Percentiles rank a stretch among this genome's conserved stretches.
phyloP scores from a whole-genome alignment of 1,140 invertebrate genomes.

The Drosophila rhopaloa region DNA sequence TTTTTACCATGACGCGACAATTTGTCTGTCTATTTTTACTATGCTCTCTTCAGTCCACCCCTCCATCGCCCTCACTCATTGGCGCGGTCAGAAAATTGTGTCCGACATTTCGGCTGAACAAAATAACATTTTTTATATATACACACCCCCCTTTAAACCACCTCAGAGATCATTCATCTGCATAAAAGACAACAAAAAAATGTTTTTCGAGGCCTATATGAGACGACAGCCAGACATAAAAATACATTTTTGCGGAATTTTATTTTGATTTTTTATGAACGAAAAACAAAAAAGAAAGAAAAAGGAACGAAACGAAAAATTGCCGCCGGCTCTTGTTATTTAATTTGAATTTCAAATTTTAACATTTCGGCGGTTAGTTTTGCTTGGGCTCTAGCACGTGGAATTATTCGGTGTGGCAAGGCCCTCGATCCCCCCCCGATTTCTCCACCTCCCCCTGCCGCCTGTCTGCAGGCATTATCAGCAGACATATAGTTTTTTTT shows the following conservation, averaged over 20 bases:
- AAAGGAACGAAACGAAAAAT: slow-evolving; percentile 11
- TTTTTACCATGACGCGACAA: slow-evolving; percentile 73
- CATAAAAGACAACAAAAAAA: slow-evolving; percentile 15
- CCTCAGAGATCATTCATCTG: slow-evolving; percentile 49
- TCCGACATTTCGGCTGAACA: slow-evolving; percentile 43
- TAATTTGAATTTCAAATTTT: slow-evolving; percentile 69
- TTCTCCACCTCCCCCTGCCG: slow-evolving; percentile 4
- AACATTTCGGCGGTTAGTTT: slow-evolving; percentile 32
- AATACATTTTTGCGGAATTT: slow-evolving; percentile 66
- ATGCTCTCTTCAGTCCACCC: background rate
- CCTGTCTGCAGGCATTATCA: slow-evolving; percentile 47
- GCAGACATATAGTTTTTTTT: slow-evolving; percentile 24
- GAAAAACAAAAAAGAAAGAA: slow-evolving; percentile 17
- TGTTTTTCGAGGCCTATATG: slow-evolving; percentile 67
- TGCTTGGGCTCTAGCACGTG: slow-evolving; percentile 34
- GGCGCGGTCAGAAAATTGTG: slow-evolving; percentile 39
- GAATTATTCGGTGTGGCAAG: slow-evolving; percentile 28
- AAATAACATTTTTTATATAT: slow-evolving; percentile 34
- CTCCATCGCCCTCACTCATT: slow-evolving; percentile 12
- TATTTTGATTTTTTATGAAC: slow-evolving; percentile 67
- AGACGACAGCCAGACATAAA: slow-evolving; percentile 59
- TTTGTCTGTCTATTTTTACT: slow-evolving; percentile 78
- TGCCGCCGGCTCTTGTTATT: slow-evolving; percentile 35
- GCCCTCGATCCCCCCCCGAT: background rate
- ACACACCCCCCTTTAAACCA: slow-evolving; percentile 18